Percentiles rank a stretch among this genome's conserved stretches.
These are phyloP conservation scores for Lissocephala sabroskyi DNA, from an alignment of 2,888 invertebrate species.

Conservation along the genomic window DNA sequence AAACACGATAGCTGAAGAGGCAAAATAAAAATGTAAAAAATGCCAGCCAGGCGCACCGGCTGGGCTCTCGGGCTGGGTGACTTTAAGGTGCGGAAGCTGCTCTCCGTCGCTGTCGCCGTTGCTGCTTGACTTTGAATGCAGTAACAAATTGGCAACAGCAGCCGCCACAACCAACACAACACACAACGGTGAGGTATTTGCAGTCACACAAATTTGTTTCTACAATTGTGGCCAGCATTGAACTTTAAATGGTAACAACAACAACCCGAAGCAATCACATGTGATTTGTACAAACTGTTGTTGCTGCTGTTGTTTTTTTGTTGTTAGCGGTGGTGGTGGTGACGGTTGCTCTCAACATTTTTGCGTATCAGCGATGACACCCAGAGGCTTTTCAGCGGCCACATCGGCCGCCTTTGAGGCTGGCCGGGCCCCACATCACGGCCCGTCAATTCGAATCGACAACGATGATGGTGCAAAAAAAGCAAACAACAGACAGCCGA, in stretches of 20 bases:
- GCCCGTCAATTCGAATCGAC: constrained; percentile 6
- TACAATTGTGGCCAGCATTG: constrained; percentile 56
- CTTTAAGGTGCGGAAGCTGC: constrained; percentile 57
- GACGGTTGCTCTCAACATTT: not conserved
- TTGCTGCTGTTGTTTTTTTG: too few species aligned
- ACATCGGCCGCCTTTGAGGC: constrained; percentile 25
- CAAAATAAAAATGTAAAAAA: constrained; percentile 1
- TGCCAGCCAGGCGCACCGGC: constrained; percentile 13
- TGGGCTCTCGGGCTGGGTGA: not conserved
- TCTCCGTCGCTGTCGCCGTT: too few species aligned
- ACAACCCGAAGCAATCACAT: constrained; percentile 31
- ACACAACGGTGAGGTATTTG: constrained; percentile 10
- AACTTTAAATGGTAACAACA: constrained; percentile 59
- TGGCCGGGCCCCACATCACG: constrained; percentile 22
- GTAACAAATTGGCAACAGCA: constrained; percentile 48
- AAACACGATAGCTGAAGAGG: constrained; percentile 1
- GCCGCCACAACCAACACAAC: constrained; percentile 9
- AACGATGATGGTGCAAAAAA: constrained; percentile 22
- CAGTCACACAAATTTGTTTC: constrained; percentile 47
- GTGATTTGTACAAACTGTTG: constrained; percentile 18
- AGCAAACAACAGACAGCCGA: too few species aligned
- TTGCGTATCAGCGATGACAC: constrained; percentile 26
- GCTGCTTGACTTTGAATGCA: constrained; percentile 38
- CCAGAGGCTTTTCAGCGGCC: constrained; percentile 21
- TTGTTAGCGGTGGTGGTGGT: too few species aligned